Evolutionary conservation across 2,888 invertebrate genomes (phyloP).

Genomic region (Malachius bipustulatus): DNA sequence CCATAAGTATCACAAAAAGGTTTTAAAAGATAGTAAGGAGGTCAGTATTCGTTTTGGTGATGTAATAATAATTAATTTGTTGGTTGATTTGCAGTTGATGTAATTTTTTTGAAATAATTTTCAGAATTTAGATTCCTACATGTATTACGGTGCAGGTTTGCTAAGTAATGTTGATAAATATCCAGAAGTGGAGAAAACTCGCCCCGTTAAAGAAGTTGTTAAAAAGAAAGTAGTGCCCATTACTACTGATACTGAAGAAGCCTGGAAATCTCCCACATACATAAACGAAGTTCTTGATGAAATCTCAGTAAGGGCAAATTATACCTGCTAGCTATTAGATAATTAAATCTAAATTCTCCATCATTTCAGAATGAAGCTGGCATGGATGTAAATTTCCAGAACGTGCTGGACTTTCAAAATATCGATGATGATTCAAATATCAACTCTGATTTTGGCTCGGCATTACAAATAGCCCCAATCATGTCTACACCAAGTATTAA

Average conservation of each 20-base stretch:
- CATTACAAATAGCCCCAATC: slow-evolving; percentile 11
- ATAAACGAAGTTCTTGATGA: slow-evolving; percentile 29
- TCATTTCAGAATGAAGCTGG: slow-evolving; percentile 32
- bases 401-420: slow-evolving; percentile 31
- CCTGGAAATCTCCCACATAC: slow-evolving; percentile 25
- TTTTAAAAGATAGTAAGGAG: neutral
- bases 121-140: slow-evolving; percentile 24
- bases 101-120: slow-evolving; percentile 13
- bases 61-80: no score
- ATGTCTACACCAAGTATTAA: slow-evolving; percentile 14
- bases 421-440: slow-evolving; percentile 28
- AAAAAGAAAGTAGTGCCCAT: no score
- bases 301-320: slow-evolving; percentile 32
- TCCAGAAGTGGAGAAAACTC: slow-evolving; percentile 61
- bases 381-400: slow-evolving; percentile 31
- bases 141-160: slow-evolving; percentile 81
- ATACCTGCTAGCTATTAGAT: no score
- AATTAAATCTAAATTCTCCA: no score
- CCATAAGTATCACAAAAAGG: neutral
- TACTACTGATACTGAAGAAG: slow-evolving; percentile 34
- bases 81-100: no score
- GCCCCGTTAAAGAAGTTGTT: slow-evolving; percentile 43
- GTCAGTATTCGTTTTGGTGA: neutral
- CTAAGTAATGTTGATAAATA: slow-evolving; percentile 83
- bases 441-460: slow-evolving; percentile 24